These are phyloP conservation scores for Drosophila busckii DNA, from an alignment of 1,140 invertebrate genomes.

Conservation along the genomic window DNA sequence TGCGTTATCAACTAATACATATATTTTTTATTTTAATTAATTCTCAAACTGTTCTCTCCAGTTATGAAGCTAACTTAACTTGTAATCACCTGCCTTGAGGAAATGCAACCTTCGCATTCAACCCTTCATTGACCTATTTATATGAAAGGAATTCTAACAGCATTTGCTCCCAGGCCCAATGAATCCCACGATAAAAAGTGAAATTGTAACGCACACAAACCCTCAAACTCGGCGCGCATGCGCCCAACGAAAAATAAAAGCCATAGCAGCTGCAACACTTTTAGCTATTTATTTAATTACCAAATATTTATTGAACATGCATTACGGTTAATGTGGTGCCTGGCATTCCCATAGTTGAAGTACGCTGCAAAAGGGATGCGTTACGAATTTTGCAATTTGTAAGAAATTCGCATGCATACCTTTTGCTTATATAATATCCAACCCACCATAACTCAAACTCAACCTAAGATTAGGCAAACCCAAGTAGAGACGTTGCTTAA, in stretches of 20 bases:
- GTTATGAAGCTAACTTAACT: too few relatives aligned
- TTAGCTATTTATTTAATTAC: conserved; percentile 68
- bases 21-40: too few relatives aligned
- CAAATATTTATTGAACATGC: conserved; percentile 76
- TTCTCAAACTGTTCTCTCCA: too few relatives aligned
- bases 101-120: conserved; percentile 8
- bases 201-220: conserved; percentile 63
- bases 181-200: conserved; percentile 62
- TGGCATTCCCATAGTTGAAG: conserved; percentile 30
- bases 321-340: conserved; percentile 65
- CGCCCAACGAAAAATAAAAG: conserved; percentile 38
- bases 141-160: too few relatives aligned
- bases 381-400: conserved; percentile 68
- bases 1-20: too few relatives aligned
- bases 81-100: background rate
- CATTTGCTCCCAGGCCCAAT: conserved; percentile 38
- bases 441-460: conserved; percentile 32
- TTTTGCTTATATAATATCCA: conserved; percentile 16
- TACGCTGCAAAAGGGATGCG: conserved; percentile 38
- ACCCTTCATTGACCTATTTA: conserved; percentile 17
- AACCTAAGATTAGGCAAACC: conserved; percentile 33
- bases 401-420: conserved; percentile 35
- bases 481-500: conserved; percentile 13
- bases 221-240: conserved; percentile 13
- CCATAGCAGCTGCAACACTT: conserved; percentile 49